These are phyloP conservation scores for Ernsta delagoae DNA, from an alignment of 2,888 invertebrate species.

Conservation along the genomic window DNA sequence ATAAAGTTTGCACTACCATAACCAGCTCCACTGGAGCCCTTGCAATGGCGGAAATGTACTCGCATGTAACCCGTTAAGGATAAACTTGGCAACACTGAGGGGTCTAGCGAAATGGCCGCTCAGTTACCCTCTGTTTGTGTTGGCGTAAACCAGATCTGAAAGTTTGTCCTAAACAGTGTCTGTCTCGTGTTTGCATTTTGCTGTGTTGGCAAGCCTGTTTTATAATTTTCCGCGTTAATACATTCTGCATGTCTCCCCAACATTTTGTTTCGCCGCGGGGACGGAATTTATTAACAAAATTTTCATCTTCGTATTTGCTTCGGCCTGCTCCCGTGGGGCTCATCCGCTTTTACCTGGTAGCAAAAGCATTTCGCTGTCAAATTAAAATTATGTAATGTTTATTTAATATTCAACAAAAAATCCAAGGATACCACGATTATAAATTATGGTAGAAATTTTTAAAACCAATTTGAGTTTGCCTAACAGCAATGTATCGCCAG, in stretches of 20 bases:
- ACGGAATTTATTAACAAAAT: constrained; percentile 28
- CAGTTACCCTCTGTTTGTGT: constrained; percentile 62
- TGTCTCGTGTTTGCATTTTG: constrained; percentile 55
- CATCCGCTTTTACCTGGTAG: constrained; percentile 9
- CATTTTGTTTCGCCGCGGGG: constrained; percentile 18
- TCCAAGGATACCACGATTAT: too few species aligned
- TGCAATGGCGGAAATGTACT: constrained; percentile 7
- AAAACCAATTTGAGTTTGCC: too few species aligned
- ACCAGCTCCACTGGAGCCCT: constrained; percentile 54
- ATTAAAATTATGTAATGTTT: not conserved
- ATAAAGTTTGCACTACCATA: constrained; percentile 70
- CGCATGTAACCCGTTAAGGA: not conserved
- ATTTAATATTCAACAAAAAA: not conserved
- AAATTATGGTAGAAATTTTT: not conserved
- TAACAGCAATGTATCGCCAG: too few species aligned
- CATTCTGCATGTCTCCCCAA: constrained; percentile 33
- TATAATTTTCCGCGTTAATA: constrained; percentile 46
- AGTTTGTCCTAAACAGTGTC: constrained; percentile 70
- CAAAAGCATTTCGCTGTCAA: constrained; percentile 2
- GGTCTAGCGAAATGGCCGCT: constrained; percentile 49
- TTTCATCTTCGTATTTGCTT: constrained; percentile 12
- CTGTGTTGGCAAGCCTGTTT: constrained; percentile 56
- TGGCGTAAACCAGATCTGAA: constrained; percentile 72
- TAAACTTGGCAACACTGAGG: constrained; percentile 42
- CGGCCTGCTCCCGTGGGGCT: not conserved